phyloP scores from a whole-genome alignment of 2,797 vertebrate species.

The Chelon labrosus region DNA sequence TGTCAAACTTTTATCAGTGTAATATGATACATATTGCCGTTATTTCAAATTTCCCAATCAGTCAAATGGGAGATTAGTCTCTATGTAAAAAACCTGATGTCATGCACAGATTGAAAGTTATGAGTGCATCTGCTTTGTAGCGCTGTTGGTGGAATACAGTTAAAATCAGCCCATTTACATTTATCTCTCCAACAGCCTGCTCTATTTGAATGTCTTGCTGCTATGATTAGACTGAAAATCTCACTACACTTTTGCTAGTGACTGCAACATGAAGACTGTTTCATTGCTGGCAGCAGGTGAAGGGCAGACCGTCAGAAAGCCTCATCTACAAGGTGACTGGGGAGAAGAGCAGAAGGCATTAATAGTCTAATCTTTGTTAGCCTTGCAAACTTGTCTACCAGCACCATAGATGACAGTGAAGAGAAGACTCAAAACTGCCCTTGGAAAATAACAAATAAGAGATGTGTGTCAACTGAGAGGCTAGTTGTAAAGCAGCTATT shows the following conservation, averaged over 20 bases:
- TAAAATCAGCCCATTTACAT: not conserved
- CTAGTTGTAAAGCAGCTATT: no score
- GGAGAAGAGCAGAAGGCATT: not conserved
- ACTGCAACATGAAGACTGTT: constrained; percentile 7
- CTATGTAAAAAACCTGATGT: not conserved
- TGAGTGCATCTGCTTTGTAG: constrained; percentile 7
- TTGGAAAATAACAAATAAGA: not conserved
- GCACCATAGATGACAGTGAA: not conserved
- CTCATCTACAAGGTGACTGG: not conserved
- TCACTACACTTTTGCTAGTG: not conserved
- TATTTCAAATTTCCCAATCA: not conserved
- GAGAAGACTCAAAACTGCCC: not conserved
- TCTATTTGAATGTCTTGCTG: not conserved
- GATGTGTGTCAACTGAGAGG: no score
- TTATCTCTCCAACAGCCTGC: not conserved
- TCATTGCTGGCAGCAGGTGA: constrained; percentile 8
- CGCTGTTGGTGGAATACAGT: not conserved
- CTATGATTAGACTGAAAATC: constrained; percentile 12
- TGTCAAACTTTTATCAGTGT: not conserved
- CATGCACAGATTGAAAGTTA: constrained; percentile 2
- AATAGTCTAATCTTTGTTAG: not conserved
- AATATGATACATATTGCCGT: not conserved
- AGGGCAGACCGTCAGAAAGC: not conserved
- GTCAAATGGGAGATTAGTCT: constrained; percentile 1
- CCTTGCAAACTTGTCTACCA: no score